These are phyloP conservation scores for Rhadinocentrus ornatus DNA, from an alignment of 2,797 vertebrate species.

Conservation along the genomic window DNA sequence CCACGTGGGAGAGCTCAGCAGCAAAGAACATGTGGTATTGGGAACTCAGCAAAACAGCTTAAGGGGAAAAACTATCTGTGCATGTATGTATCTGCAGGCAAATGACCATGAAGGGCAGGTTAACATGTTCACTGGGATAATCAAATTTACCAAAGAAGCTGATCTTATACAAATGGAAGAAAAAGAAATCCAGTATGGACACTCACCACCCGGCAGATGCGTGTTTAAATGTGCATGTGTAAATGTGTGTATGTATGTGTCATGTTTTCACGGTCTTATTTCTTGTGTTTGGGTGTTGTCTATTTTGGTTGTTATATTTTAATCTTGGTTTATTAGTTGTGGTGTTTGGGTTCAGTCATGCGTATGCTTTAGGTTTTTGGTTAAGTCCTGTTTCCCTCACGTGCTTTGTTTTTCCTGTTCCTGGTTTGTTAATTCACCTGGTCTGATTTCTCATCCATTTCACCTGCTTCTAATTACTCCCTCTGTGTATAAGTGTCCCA, in stretches of 20 bases:
- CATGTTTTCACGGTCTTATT: no score
- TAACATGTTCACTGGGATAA: slow-evolving; percentile 8
- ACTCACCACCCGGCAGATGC: slow-evolving; percentile 13
- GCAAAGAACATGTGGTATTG: slow-evolving; percentile 65
- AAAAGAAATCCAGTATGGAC: background rate
- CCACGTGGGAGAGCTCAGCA: slow-evolving; percentile 70
- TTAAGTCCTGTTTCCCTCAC: no score
- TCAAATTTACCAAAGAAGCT: slow-evolving; percentile 13
- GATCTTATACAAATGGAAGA: slow-evolving; percentile 18
- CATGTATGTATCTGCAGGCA: slow-evolving; percentile 2
- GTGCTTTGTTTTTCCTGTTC: no score
- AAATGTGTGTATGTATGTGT: slow-evolving; percentile 3
- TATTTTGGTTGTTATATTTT: no score
- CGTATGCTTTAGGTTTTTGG: no score
- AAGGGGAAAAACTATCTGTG: slow-evolving; percentile 41
- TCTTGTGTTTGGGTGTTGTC: no score
- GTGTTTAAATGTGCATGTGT: slow-evolving; percentile 19
- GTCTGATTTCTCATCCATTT: no score
- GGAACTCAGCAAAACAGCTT: slow-evolving; percentile 57
- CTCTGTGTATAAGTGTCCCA: no score
- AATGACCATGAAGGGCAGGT: slow-evolving; percentile 15
- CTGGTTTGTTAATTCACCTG: no score
- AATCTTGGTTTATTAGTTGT: no score
- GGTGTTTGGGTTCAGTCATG: no score
- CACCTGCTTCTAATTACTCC: no score